These are phyloP conservation scores for Nysson spinosus DNA, from an alignment of 2,888 invertebrate species.

Conservation along the genomic window DNA sequence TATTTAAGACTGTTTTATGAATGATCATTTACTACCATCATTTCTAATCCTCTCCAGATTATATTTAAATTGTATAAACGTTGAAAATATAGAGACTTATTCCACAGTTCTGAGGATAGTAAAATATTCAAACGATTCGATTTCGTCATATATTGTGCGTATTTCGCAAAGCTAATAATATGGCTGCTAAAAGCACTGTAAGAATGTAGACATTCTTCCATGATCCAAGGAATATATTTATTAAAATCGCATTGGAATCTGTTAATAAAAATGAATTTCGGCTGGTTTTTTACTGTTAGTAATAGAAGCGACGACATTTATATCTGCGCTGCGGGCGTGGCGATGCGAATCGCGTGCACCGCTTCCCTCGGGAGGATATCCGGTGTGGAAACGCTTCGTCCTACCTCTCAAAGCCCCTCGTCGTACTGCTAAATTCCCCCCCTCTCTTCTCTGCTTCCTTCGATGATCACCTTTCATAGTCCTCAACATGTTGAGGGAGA, in stretches of 20 bases:
- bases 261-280: too few relatives aligned
- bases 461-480: slow-evolving; percentile 45
- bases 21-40: not conserved
- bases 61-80: too few relatives aligned
- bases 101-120: too few relatives aligned
- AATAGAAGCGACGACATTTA: slow-evolving; percentile 44
- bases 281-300: slow-evolving; percentile 22
- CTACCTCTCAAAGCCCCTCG: slow-evolving; percentile 46
- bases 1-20: not conserved
- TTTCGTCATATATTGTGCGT: too few relatives aligned
- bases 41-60: not conserved
- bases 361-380: slow-evolving; percentile 73
- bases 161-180: too few relatives aligned
- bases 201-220: too few relatives aligned
- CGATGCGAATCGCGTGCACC: slow-evolving; percentile 69
- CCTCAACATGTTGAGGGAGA: slow-evolving; percentile 38
- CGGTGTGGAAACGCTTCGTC: slow-evolving; percentile 73
- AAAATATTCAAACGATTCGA: too few relatives aligned
- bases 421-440: slow-evolving; percentile 11
- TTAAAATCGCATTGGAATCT: too few relatives aligned
- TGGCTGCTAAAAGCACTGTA: too few relatives aligned
- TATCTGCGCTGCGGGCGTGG: slow-evolving; percentile 55
- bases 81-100: too few relatives aligned
- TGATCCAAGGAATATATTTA: too few relatives aligned
- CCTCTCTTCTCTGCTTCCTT: slow-evolving; percentile 19